A percentile compares a stretch with the other conserved stretches of the same genome.
Evolutionary conservation across 2,113 vertebrate genomes (phyloP).

Genomic region (Paradisaea rubra): DNA sequence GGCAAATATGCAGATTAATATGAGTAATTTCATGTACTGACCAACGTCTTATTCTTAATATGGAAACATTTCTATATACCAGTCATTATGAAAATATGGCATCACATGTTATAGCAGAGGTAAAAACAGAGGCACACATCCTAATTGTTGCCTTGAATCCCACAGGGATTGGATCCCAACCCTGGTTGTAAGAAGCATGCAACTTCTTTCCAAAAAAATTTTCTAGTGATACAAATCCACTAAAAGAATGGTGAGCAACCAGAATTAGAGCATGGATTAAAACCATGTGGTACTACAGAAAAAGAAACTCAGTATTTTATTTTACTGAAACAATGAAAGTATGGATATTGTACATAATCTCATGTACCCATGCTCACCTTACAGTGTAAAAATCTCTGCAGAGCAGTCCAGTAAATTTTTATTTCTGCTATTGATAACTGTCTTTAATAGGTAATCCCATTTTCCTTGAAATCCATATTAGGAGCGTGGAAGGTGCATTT

Average conservation of each 20-base stretch:
- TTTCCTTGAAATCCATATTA: neutral
- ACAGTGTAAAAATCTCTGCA: neutral
- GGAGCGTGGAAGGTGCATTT: neutral
- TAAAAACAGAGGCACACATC: neutral
- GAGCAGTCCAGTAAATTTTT: neutral
- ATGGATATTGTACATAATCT: neutral
- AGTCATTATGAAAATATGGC: neutral
- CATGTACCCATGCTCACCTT: neutral
- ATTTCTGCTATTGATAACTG: neutral
- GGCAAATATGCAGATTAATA: neutral
- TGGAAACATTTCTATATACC: neutral
- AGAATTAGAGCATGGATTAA: neutral
- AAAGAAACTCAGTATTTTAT: neutral
- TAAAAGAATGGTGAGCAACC: neutral
- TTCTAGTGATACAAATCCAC: neutral
- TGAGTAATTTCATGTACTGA: neutral
- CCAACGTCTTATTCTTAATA: neutral
- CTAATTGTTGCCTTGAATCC: neutral
- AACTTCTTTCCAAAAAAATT: neutral
- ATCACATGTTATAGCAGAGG: neutral
- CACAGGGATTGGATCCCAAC: neutral
- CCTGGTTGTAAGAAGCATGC: rapidly evolving
- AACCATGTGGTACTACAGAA: neutral
- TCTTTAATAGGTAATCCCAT: neutral
- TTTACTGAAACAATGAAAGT: neutral